These are phyloP conservation scores for Lacerta agilis DNA, from an alignment of 2,797 vertebrate species.

Conservation along the genomic window DNA sequence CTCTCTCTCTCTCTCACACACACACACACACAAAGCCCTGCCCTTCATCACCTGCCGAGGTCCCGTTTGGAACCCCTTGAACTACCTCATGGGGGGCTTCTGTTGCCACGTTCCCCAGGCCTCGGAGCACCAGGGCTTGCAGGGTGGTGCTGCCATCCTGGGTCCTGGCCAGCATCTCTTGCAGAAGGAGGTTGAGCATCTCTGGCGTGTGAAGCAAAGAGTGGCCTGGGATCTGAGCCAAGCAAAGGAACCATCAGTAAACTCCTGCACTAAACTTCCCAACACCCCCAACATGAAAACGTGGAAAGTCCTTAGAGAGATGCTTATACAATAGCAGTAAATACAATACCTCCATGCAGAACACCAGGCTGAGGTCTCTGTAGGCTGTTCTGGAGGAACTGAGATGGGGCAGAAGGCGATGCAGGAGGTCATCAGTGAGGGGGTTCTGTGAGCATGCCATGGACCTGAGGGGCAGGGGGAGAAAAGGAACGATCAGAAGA, in stretches of 20 bases:
- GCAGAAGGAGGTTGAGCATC: background rate
- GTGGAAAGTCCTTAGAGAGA: background rate
- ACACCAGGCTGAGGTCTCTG: slow-evolving; percentile 2
- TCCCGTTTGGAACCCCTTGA: too few species aligned
- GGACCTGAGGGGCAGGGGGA: background rate
- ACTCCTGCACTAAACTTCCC: background rate
- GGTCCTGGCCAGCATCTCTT: background rate
- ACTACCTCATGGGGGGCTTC: background rate
- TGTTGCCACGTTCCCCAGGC: background rate
- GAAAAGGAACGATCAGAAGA: background rate
- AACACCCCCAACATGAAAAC: too few species aligned
- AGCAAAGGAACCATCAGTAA: too few species aligned
- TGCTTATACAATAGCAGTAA: too few species aligned
- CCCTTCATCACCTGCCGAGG: too few species aligned
- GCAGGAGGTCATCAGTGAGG: background rate
- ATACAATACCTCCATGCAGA: slow-evolving; percentile 21
- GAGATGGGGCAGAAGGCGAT: background rate
- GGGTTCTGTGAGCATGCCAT: background rate
- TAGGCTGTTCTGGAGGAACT: background rate
- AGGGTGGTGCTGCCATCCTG: background rate
- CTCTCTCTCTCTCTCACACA: background rate
- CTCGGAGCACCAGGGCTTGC: background rate
- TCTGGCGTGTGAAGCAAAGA: background rate
- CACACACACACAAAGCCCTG: background rate
- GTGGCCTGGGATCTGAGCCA: background rate